Evolutionary conservation across 2,113 vertebrate genomes (phyloP), one percentile per base, ranked within the genome.

Genomic region (Gallinago media): DNA sequence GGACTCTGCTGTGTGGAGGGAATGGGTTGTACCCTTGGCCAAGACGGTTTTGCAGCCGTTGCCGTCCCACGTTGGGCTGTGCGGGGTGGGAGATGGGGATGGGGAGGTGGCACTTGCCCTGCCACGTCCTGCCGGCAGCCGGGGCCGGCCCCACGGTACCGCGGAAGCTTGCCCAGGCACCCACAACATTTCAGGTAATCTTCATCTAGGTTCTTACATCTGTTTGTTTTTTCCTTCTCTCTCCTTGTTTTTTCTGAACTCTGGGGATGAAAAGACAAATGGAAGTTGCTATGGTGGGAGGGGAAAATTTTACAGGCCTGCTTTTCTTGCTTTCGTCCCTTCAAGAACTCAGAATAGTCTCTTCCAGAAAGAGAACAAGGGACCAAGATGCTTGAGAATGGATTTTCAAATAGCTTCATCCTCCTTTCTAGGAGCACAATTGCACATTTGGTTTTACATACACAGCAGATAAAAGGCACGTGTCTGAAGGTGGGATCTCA

Each of bases 31-130:
- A 15, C 25, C 42, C 9, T 32, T 8, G 12, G 42, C 47, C 46
- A 19, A n/a, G 18, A 36, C 1, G 1, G 4, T 29, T 59, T 55
- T 34, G 38, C 38, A 55, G 54, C 50, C 5, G 0, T 12, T 42
- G 40, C 61, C 58, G 40, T 26, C 40, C 59, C 5, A 0, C 1
- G 0, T 3, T 20, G 44, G 29, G 36, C 36, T 25, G 23, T 19
- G 34, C 29, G 11, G 59, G 1, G 2, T 0, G 2, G 61, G 47
- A 15, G 47, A 15, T 0, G 4, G 44, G 36, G 34, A 15, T 27
- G 38, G 14, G 70, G 12, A 63, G 47, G 0, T 0, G 21, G 21
- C 46, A n/a, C n/a, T 22, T 8, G 0, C 11, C 32, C 67, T 59
- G 70, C 27, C 36, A 7, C 9, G 8, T 73, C 54, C 74, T 38